Evolutionary conservation across 2,113 vertebrate genomes (phyloP).

Genomic region (Heterochromis multidens): DNA sequence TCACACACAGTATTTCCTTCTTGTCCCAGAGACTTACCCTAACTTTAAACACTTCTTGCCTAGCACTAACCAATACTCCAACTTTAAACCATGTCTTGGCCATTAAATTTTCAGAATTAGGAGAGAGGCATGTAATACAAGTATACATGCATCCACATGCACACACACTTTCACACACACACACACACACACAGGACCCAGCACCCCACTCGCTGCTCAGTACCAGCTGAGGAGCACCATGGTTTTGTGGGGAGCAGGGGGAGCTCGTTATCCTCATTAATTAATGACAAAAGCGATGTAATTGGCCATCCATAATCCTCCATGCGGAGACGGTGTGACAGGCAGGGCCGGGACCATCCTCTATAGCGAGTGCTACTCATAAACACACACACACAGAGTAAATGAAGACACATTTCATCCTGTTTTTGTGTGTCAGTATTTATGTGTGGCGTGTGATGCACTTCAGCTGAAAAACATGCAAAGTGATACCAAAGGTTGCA

Average conservation of each 20-base stretch:
- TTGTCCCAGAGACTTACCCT: not conserved
- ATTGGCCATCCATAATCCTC: conserved; percentile 83
- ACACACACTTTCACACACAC: conserved; percentile 11
- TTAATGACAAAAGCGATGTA: conserved; percentile 80
- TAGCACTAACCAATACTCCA: not conserved
- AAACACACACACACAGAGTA: conserved; percentile 63
- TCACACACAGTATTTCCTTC: conserved; percentile 2
- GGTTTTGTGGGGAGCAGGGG: conserved; percentile 70
- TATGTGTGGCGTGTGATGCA: not conserved
- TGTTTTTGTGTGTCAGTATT: conserved; percentile 9
- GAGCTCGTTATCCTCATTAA: conserved; percentile 71
- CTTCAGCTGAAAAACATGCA: not conserved
- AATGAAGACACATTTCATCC: conserved; percentile 58
- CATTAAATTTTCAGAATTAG: not conserved
- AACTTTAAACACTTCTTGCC: not conserved
- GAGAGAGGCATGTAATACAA: not conserved
- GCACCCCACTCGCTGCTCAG: conserved; percentile 28
- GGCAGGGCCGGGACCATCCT: conserved; percentile 62
- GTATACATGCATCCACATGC: not conserved
- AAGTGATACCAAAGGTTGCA: not conserved
- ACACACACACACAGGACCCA: not conserved
- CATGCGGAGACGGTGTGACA: conserved; percentile 75
- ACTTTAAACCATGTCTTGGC: not conserved
- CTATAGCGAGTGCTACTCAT: conserved; percentile 52
- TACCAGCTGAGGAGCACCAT: conserved; percentile 73